phyloP scores from a whole-genome alignment of 2,113 vertebrate species.

The Corythornis madagascariensis region DNA sequence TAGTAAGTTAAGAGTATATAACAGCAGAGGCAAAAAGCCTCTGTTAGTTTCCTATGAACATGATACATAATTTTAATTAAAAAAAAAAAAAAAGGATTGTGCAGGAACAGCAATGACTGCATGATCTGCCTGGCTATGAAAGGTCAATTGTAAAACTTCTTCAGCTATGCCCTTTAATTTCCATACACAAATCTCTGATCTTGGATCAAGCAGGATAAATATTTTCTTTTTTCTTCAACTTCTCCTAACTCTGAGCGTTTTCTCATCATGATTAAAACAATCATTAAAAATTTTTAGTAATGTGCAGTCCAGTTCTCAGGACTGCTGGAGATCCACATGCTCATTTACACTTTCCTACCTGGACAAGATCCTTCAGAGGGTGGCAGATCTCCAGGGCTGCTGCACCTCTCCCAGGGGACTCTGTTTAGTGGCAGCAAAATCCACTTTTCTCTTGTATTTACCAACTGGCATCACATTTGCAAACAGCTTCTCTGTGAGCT shows the following conservation, averaged over 20 bases:
- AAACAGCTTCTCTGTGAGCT: neutral
- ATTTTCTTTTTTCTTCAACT: neutral
- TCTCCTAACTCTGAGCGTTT: neutral
- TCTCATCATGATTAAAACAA: neutral
- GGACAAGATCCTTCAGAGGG: neutral
- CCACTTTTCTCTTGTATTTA: neutral
- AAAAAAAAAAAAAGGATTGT: neutral
- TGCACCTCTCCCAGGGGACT: neutral
- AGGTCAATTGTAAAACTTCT: neutral
- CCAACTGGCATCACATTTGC: neutral
- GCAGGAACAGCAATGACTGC: neutral
- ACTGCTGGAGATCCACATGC: neutral
- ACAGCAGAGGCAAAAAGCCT: neutral
- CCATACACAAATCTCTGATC: neutral
- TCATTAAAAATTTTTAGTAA: neutral
- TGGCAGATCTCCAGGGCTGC: accelerated
- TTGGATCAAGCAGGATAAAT: neutral
- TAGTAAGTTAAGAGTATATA: neutral
- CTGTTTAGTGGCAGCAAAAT: neutral
- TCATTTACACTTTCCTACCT: neutral
- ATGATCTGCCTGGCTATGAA: neutral
- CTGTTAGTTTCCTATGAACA: neutral
- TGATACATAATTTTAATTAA: neutral
- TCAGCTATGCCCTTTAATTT: neutral
- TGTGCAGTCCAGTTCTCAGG: neutral